Evolutionary conservation across 2,113 vertebrate genomes (phyloP), one percentile per base, ranked within the genome.

Genomic region (Petrocephalus microphthalmus): DNA sequence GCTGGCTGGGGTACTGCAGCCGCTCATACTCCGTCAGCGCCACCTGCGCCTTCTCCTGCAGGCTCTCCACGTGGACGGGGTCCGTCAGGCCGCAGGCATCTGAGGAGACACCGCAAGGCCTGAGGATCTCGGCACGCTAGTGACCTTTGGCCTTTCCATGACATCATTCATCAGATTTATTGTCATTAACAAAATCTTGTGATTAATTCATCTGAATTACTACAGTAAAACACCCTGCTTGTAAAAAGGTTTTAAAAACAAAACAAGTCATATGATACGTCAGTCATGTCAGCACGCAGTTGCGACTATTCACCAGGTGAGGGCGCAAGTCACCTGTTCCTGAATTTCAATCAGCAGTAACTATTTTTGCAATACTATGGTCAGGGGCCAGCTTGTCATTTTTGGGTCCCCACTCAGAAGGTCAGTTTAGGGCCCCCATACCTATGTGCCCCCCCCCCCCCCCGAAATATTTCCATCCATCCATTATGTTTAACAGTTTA

Each of bases 41-140:
- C 94, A 98, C 97, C 95, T 99, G 98, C 0, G 97, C 97, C 93
- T 98, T 98, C 95, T 99, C 98, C 95, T 99, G 98, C 89, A 98
- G 92, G 86, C 95, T 96, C 94, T 99, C 98, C 94, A 99, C 97
- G 0, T 98, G 97, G 0, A 95, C 95, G 0, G 97, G 94, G 92
- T 99, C 98, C 0, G 97, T 97, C 10, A 99, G 97, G 81, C 97
- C 97, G 3, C 97, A 98, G 89, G 98, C 98, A 0, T 99, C 98
- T 99, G 92, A 0, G 95, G 89, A 2, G 37, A 89, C 78, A 87
- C 88, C 57, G 88, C 87, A 89, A 22, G 45, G 64, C 74, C 25
- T 51, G 51, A 52, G 15, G 25, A 11, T 47, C 45, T 78, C 71
- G 3, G 42, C 42, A 42, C 1, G 3, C 42, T 3, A 42, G 42